These are phyloP conservation scores for Ganaspis brasiliensis DNA, from an alignment of 2,888 invertebrate genomes.

Conservation along the genomic window DNA sequence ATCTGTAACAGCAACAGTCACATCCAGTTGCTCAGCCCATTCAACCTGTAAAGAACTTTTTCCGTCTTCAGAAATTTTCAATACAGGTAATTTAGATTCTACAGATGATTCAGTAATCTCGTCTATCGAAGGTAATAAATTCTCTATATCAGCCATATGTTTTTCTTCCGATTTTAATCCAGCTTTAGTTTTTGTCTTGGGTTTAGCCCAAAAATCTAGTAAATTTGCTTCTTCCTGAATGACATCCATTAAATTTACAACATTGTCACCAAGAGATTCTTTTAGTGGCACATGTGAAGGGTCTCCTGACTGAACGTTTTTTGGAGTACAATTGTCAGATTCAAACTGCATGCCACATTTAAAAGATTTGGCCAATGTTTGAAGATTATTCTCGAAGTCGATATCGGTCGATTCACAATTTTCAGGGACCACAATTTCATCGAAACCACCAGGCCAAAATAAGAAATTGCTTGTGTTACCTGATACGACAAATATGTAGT, in stretches of 20 bases:
- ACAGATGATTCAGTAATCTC: constrained; percentile 75
- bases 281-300: constrained; percentile 29
- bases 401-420: constrained; percentile 73
- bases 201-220: constrained; percentile 79
- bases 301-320: constrained; percentile 52
- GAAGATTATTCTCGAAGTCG: constrained; percentile 75
- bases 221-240: constrained; percentile 84
- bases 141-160: constrained; percentile 62
- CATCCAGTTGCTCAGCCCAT: constrained; percentile 95
- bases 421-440: constrained; percentile 78
- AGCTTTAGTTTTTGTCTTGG: constrained; percentile 43
- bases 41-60: constrained; percentile 84
- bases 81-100: constrained; percentile 82
- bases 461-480: constrained; percentile 89
- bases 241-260: constrained; percentile 84
- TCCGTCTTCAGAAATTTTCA: constrained; percentile 85
- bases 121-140: constrained; percentile 58
- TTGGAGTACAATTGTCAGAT: constrained; percentile 74
- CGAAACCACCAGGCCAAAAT: constrained; percentile 93
- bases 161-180: constrained; percentile 51
- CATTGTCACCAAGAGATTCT: constrained; percentile 70
- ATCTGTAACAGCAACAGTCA: constrained; percentile 89
- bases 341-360: constrained; percentile 73
- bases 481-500: constrained; percentile 51
- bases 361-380: constrained; percentile 74